Percentiles rank a stretch among this genome's conserved stretches.
Evolutionary conservation across 2,888 invertebrate genomes (phyloP).

Genomic region (Ypsolopha sequella): DNA sequence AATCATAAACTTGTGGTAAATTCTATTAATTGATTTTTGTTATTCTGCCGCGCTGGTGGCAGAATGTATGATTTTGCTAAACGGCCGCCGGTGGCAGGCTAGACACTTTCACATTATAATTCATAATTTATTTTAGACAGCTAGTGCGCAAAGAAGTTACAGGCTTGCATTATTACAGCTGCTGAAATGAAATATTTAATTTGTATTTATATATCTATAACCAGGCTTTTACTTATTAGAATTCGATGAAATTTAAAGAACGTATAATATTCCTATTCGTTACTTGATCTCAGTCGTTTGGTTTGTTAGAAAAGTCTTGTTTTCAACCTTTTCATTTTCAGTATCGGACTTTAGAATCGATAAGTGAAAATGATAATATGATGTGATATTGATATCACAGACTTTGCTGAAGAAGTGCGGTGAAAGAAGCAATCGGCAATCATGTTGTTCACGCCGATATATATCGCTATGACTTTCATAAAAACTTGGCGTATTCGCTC

Average conservation of each 20-base stretch:
- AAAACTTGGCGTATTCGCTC: conserved; percentile 84
- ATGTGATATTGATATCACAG: not conserved
- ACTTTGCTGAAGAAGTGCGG: conserved; percentile 9
- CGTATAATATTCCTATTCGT: not conserved
- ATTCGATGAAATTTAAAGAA: no score
- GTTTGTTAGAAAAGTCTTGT: not conserved
- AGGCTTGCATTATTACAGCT: no score
- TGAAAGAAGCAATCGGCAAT: conserved; percentile 11
- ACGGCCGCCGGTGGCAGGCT: no score
- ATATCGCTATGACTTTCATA: conserved; percentile 85
- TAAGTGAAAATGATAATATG: conserved; percentile 19
- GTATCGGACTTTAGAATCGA: conserved; percentile 62
- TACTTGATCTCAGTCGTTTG: not conserved
- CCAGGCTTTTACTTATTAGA: no score
- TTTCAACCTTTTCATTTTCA: conserved; percentile 11
- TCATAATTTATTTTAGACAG: no score
- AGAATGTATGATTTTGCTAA: no score
- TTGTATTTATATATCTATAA: not conserved
- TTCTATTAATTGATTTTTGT: no score
- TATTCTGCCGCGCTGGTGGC: no score
- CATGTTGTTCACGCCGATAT: conserved; percentile 85
- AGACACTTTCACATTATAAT: no score
- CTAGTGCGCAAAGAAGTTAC: no score
- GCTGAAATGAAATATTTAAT: not conserved
- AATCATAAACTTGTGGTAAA: no score